Evolutionary conservation across 2,113 vertebrate genomes (phyloP), one percentile per base, ranked within the genome.

Genomic region (Cygnus atratus): DNA sequence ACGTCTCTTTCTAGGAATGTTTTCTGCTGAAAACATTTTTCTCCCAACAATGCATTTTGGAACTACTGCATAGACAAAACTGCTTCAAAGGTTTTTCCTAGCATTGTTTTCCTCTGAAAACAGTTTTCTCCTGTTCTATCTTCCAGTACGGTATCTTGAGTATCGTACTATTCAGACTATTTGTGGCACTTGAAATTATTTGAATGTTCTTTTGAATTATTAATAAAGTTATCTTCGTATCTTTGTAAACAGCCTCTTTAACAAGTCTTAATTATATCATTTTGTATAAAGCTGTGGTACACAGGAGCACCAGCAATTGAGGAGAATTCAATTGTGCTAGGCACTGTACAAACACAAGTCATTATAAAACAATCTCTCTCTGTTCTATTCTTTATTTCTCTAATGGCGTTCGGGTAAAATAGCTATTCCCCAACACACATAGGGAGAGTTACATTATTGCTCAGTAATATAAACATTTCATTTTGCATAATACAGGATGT

Each of bases 381-480:
- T 92, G 52, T 48, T 93, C 59, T 28, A 33, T 20, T 95, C 48
- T 70, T 82, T 95, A 88, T 78, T 87, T 75, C 86, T 92, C 61
- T 46, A 88, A 82, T 74, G 77, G 59, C n/a, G 91, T 31, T 25
- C 70, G 73, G 84, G 71, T 88, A 59, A 46, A 93, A 75, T 5
- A 93, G 82, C 67, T 86, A 94, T 73, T 95, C 72, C 65, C 81
- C 74, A 97, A 87, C 18, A 91, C n/a, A 55, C 91, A 93, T 41
- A 95, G 57, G 46, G 88, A 96, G 82, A 83, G 50, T 78, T 85
- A 86, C 44, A 87, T 57, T 85, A 87, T 43, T 81, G 54, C 54
- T 96, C 63, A 75, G 43, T 88, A 97, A 92, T 95, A 96, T 88
- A 95, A 84, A 59, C 92, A 94, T 85, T 96, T 88, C 29, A 96